Conservation (phyloP, 2,113 vertebrate species). For the Galemys pyrenaicus region DNA sequence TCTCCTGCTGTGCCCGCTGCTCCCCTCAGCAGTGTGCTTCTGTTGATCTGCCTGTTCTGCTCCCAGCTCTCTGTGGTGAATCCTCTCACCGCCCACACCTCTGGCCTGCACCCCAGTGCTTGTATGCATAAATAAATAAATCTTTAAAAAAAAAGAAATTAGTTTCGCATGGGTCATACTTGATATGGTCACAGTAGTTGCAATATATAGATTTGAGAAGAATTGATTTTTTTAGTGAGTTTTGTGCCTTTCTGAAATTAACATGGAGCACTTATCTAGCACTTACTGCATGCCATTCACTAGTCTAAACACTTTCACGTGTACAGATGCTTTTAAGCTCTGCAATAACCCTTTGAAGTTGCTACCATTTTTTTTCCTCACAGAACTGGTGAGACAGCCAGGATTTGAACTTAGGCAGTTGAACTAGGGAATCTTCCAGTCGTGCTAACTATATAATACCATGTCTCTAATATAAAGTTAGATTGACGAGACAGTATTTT, state of each 20-base stretch:
- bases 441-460: not conserved
- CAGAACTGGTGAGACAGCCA: not conserved
- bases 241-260: constrained; percentile 6
- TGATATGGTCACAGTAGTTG: not conserved
- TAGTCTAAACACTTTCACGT: not conserved
- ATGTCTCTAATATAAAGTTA: not conserved
- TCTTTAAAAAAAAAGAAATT: no score
- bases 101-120: no score
- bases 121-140: no score
- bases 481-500: not conserved
- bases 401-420: not conserved
- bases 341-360: not conserved
- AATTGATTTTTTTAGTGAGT: not conserved
- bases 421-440: not conserved
- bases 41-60: no score
- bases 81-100: no score
- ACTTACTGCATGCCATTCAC: not conserved
- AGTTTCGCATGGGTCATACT: not conserved
- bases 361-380: not conserved
- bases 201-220: not conserved
- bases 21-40: no score
- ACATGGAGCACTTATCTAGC: not conserved
- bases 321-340: not conserved
- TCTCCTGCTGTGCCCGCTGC: no score
- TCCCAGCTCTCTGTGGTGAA: no score